Conservation (phyloP, 1,140 invertebrate species). For the Orchestia grillus region DNA sequence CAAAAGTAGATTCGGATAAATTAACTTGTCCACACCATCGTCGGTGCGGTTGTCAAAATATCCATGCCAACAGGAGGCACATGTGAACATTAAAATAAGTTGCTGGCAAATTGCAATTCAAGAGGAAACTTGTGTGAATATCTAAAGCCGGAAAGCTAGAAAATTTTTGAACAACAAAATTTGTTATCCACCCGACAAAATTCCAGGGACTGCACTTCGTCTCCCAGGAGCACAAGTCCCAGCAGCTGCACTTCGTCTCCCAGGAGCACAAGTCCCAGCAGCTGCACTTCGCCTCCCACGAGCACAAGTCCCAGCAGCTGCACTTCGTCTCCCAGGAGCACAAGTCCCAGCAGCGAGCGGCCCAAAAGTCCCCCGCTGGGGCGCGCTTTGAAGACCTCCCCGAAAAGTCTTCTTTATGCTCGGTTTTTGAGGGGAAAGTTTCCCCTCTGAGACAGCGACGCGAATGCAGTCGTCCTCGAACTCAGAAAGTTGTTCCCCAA, state of each 20-base stretch:
- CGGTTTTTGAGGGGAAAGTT: constrained; percentile 33
- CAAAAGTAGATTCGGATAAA: too few relatives aligned
- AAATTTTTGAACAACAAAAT: not conserved
- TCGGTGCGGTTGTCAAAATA: too few relatives aligned
- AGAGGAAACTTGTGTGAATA: too few relatives aligned
- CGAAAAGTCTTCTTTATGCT: constrained; percentile 13
- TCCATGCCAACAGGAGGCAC: too few relatives aligned
- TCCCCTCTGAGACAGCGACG: not conserved
- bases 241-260: not conserved
- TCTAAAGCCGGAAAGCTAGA: too few relatives aligned
- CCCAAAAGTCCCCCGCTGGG: constrained; percentile 6
- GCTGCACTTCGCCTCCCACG: not conserved
- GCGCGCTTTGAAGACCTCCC: constrained; percentile 24
- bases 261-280: not conserved
- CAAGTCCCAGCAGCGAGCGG: not conserved
- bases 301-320: not conserved
- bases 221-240: not conserved
- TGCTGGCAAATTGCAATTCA: too few relatives aligned
- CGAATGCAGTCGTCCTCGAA: not conserved
- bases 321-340: not conserved
- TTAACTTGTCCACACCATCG: too few relatives aligned
- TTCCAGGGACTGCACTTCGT: not conserved
- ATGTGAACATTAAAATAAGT: too few relatives aligned
- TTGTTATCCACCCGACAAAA: not conserved
- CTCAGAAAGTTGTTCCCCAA: not conserved